Conservation (phyloP, 2,888 invertebrate species). For the Endotricha flammealis region DNA sequence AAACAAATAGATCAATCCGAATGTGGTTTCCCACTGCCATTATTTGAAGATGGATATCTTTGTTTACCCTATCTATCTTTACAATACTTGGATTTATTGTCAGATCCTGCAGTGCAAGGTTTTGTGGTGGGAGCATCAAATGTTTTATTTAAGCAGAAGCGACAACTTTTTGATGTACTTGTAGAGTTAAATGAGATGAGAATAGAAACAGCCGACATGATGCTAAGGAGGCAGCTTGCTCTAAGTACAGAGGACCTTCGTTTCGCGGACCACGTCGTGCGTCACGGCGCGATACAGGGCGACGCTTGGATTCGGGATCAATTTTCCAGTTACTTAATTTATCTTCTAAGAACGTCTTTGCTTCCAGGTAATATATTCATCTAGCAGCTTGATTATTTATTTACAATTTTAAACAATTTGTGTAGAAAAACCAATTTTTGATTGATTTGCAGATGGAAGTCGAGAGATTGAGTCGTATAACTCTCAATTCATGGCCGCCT, state of each 20-base stretch:
- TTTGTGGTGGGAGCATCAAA: slow-evolving; percentile 98
- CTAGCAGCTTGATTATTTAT: background rate
- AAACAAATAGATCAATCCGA: slow-evolving; percentile 83
- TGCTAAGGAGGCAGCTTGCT: slow-evolving; percentile 88
- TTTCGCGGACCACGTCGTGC: slow-evolving; percentile 95
- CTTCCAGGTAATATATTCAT: slow-evolving; percentile 76
- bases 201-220: slow-evolving; percentile 89
- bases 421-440: slow-evolving; percentile 3
- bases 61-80: slow-evolving; percentile 97
- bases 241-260: slow-evolving; percentile 96
- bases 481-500: slow-evolving; percentile 87
- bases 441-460: slow-evolving; percentile 80
- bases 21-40: slow-evolving; percentile 91
- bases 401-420: background rate
- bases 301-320: slow-evolving; percentile 98
- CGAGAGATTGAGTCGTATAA: slow-evolving; percentile 94
- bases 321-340: slow-evolving; percentile 91
- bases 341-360: slow-evolving; percentile 87
- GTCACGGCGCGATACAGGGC: slow-evolving; percentile 86
- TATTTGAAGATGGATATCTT: slow-evolving; percentile 94
- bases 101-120: slow-evolving; percentile 90
- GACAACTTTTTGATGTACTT: slow-evolving; percentile 93
- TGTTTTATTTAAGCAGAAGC: slow-evolving; percentile 97
- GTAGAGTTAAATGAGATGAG: slow-evolving; percentile 92
- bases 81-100: slow-evolving; percentile 94